These are phyloP conservation scores for Eudasyphora cyanicolor DNA, from an alignment of 2,888 invertebrate species.

Conservation along the genomic window DNA sequence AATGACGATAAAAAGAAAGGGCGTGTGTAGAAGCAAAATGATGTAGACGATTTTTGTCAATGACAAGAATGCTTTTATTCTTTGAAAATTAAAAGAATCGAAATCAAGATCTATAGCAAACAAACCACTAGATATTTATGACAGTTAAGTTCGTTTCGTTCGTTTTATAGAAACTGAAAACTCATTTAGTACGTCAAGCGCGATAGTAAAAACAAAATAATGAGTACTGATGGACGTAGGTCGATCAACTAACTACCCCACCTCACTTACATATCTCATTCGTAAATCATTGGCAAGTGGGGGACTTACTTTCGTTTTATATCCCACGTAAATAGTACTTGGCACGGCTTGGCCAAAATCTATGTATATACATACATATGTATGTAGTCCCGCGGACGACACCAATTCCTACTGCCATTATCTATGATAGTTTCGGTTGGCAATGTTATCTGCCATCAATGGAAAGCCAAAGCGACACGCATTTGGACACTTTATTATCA, in stretches of 20 bases:
- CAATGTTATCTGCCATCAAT: too few species aligned
- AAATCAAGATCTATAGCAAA: neutral
- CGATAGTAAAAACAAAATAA: neutral
- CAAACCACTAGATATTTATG: neutral
- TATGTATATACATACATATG: too few species aligned
- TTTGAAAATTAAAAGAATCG: neutral
- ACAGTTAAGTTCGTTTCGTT: neutral
- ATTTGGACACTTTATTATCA: neutral
- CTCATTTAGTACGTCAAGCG: too few species aligned
- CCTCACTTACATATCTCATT: too few species aligned
- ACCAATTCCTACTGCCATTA: too few species aligned
- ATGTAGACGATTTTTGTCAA: too few species aligned
- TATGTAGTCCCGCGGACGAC: too few species aligned
- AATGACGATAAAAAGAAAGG: conserved; percentile 32
- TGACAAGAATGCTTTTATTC: too few species aligned
- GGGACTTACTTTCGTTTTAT: too few species aligned
- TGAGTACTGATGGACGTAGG: neutral
- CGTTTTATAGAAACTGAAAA: too few species aligned
- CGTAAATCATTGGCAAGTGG: too few species aligned
- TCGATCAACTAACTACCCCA: neutral
- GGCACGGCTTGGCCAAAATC: neutral
- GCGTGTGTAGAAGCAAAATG: neutral
- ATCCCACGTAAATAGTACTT: neutral
- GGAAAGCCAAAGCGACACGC: too few species aligned
- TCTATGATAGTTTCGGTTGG: neutral